Evolutionary conservation across 2,797 vertebrate species (phyloP).

Genomic region (Tympanoctomys barrerae): DNA sequence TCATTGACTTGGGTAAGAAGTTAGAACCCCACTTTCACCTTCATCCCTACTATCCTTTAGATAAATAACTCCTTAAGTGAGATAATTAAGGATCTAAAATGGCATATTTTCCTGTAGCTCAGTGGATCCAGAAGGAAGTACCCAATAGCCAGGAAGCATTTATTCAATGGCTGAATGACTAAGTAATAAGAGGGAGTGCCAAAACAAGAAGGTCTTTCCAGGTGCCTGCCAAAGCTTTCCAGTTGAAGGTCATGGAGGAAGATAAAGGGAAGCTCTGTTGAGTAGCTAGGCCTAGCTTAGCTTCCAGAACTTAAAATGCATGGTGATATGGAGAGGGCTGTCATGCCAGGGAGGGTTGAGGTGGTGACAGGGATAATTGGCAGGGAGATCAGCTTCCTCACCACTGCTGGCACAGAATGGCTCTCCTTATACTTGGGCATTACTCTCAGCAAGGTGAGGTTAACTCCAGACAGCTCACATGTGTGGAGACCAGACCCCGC

Average conservation of each 20-base stretch:
- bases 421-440: slow-evolving; percentile 4
- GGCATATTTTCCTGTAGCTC: slow-evolving; percentile 2
- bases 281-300: neutral
- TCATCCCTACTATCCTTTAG: neutral
- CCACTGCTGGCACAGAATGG: neutral
- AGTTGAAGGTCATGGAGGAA: slow-evolving; percentile 1
- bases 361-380: neutral
- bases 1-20: neutral
- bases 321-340: neutral
- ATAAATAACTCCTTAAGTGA: neutral
- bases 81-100: neutral
- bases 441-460: slow-evolving; percentile 30
- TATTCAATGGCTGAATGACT: neutral
- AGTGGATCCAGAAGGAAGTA: neutral
- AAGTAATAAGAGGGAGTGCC: neutral
- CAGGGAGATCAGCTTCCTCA: neutral
- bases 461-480: slow-evolving; percentile 8
- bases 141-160: neutral
- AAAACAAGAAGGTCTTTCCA: neutral
- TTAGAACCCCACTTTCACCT: neutral
- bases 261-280: neutral
- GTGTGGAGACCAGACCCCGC: slow-evolving; percentile 21
- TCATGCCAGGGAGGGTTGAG: neutral
- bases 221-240: neutral
- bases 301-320: neutral